A percentile compares a stretch with the other conserved stretches of the same genome.
Evolutionary conservation across 2,797 vertebrate genomes (phyloP).

Genomic region (Limosa lapponica): DNA sequence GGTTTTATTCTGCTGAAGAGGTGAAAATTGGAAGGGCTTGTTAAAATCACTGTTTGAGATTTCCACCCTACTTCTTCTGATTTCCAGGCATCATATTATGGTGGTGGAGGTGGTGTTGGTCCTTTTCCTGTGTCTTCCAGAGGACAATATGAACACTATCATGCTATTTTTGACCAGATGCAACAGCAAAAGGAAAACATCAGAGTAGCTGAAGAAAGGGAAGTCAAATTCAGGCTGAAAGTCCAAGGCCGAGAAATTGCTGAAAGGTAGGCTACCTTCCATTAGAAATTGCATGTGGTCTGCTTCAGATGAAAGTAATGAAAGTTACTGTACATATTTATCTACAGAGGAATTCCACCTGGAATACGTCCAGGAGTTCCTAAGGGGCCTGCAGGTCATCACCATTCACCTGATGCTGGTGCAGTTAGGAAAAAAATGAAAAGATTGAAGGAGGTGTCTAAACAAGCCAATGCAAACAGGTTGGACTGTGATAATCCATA

Average conservation of each 20-base stretch:
- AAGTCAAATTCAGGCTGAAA: constrained; percentile 59
- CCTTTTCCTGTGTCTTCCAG: constrained; percentile 72
- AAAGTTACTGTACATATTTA: constrained; percentile 69
- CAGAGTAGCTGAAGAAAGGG: constrained; percentile 72
- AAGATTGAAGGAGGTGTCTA: constrained; percentile 85
- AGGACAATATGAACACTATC: constrained; percentile 84
- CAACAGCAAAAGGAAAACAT: constrained; percentile 78
- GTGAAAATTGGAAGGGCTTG: not conserved
- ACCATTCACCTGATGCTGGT: constrained; percentile 76
- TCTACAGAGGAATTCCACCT: constrained; percentile 74
- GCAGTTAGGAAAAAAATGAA: constrained; percentile 86
- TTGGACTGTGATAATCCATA: constrained; percentile 55
- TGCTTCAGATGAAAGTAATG: constrained; percentile 58
- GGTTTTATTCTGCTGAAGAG: not conserved
- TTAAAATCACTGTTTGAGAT: constrained; percentile 18
- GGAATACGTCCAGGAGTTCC: constrained; percentile 79
- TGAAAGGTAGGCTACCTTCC: constrained; percentile 74
- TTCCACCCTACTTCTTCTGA: constrained; percentile 43
- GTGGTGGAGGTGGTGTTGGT: constrained; percentile 77
- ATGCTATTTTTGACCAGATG: constrained; percentile 86
- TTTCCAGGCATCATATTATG: constrained; percentile 82
- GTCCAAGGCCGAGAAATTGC: constrained; percentile 22
- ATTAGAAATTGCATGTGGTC: not conserved
- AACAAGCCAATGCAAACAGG: constrained; percentile 77
- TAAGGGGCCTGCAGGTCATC: constrained; percentile 75